Percentiles rank a stretch among this genome's conserved stretches.
Conservation (phyloP, 2,797 vertebrate species). For the Notolabrus celidotus region DNA sequence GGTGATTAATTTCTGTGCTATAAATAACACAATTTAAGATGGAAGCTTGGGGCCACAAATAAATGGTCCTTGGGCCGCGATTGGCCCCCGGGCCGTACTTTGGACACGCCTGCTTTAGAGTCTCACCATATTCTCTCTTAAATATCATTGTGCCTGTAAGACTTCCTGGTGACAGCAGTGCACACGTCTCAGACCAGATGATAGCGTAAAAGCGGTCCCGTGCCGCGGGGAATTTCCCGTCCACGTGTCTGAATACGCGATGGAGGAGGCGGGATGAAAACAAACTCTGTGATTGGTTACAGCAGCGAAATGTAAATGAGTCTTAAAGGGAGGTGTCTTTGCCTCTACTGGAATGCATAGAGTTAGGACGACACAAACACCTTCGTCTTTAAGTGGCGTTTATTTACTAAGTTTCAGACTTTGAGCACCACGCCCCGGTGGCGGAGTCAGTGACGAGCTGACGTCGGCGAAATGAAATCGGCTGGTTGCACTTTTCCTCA, state of each 20-base stretch:
- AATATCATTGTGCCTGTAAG: neutral
- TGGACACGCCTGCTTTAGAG: too few species aligned
- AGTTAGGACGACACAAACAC: neutral
- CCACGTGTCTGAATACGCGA: constrained; percentile 84
- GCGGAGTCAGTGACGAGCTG: constrained; percentile 72
- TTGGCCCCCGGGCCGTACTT: too few species aligned
- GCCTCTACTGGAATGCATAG: rapidly evolving
- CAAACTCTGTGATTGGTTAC: constrained; percentile 82
- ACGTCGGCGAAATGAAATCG: constrained; percentile 76
- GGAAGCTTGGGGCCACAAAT: too few species aligned
- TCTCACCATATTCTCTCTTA: too few species aligned
- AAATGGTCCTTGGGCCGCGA: too few species aligned
- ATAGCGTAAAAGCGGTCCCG: constrained; percentile 59
- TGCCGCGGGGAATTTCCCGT: constrained; percentile 87
- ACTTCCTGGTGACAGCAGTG: constrained; percentile 28
- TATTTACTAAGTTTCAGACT: constrained; percentile 60
- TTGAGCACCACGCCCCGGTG: constrained; percentile 62
- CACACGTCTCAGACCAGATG: constrained; percentile 25
- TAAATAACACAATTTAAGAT: too few species aligned
- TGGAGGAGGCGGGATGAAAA: constrained; percentile 79
- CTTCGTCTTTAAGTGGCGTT: constrained; percentile 56
- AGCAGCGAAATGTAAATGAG: neutral
- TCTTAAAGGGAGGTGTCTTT: constrained; percentile 59
- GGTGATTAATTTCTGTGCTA: too few species aligned
- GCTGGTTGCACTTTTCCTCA: constrained; percentile 55